phyloP scores from a whole-genome alignment of 2,888 invertebrate species.

The Orgyia antiqua region DNA sequence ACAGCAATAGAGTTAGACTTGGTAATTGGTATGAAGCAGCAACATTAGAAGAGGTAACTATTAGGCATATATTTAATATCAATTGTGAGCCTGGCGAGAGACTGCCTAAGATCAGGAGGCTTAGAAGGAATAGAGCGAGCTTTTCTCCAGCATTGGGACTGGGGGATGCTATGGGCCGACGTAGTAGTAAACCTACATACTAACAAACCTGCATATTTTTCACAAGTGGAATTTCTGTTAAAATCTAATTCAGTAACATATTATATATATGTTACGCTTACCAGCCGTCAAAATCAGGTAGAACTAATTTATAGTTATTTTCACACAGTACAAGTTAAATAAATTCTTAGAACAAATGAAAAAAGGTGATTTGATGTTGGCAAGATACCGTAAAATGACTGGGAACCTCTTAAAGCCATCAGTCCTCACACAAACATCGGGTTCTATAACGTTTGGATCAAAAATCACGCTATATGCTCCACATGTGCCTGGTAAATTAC shows the following conservation, averaged over 20 bases:
- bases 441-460: conserved; percentile 52
- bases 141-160: too few relatives aligned
- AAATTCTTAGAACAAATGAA: conserved; percentile 65
- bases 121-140: too few relatives aligned
- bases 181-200: too few relatives aligned
- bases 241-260: too few relatives aligned
- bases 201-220: too few relatives aligned
- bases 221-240: too few relatives aligned
- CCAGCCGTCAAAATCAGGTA: too few relatives aligned
- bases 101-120: too few relatives aligned
- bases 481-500: conserved; percentile 47
- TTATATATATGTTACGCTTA: too few relatives aligned
- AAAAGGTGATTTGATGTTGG: conserved; percentile 61
- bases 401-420: conserved; percentile 54
- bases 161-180: too few relatives aligned
- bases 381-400: conserved; percentile 60
- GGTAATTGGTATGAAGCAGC: conserved; percentile 70
- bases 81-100: too few relatives aligned
- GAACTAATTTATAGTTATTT: background rate
- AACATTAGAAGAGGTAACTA: conserved; percentile 59
- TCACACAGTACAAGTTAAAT: conserved; percentile 50
- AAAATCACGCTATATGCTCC: conserved; percentile 58
- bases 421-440: conserved; percentile 53
- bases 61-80: too few relatives aligned
- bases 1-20: conserved; percentile 55